Base-by-base conservation (phyloP, 2,797 vertebrate genomes). In the Sparus aurata region DNA sequence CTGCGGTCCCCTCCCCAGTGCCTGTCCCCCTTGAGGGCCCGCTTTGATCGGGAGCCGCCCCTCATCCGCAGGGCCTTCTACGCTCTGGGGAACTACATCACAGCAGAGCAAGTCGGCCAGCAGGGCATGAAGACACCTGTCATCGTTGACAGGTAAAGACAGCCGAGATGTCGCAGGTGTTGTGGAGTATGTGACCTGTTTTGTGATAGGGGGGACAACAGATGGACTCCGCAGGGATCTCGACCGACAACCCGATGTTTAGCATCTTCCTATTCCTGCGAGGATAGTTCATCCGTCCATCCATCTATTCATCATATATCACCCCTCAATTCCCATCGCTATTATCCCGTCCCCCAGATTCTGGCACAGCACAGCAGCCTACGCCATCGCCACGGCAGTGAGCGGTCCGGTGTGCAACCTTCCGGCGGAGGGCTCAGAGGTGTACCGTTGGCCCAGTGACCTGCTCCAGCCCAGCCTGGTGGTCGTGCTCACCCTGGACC, bases 331-430 rank as follows among this genome's bases (percentile, higher is more conserved):
- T 76, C 59, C 54, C 13, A 11, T 38, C 66, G 79, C 20, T 43
- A 38, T 78, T 69, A 76, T 85, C 80, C 34, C 74, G 23, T 73
- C 83, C 60, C 84, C 27, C 84, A 99, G 98, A 87, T 99, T 96
- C 81, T 99, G 97, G 98, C 98, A 98, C 85, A 99, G 98, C 93
- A 98, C 97, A 0, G 97, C 97, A 47, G 95, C 97, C 1, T 98
- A 99, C 1, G 95, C 96, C 85, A 97, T 99, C 1, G 97, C 97
- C 82, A 97, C 97, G 4, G 97, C 98, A 58, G 93, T 96, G 68
- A 94, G 84, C 2, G 97, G 97, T 1, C 86, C 89, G 2, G 72
- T 93, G 17, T 89, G 89, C 38, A 93, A 96, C 89, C 96, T 99
- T 53, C 98, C 98, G 16, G 91, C 90, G 0, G 73, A 74, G 62